These are phyloP conservation scores for Ailuropoda melanoleuca DNA, from an alignment of 2,113 vertebrate species.

Conservation along the genomic window DNA sequence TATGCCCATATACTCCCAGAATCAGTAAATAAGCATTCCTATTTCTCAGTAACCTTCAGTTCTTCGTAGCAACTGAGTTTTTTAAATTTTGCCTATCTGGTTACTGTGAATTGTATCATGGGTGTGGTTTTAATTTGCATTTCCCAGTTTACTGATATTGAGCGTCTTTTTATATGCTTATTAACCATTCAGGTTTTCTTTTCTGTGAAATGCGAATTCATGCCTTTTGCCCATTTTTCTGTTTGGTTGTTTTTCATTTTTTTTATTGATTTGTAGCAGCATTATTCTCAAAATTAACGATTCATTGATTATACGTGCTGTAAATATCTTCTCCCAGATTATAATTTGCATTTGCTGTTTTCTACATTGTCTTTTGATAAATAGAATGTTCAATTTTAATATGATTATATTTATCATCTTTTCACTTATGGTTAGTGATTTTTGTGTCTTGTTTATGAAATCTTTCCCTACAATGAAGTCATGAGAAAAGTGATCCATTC, in stretches of 20 bases:
- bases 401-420: not conserved
- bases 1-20: not conserved
- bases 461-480: not conserved
- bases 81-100: not conserved
- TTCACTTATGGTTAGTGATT: not conserved
- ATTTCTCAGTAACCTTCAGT: not conserved
- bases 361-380: slow-evolving; percentile 18
- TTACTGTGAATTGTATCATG: not conserved
- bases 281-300: slow-evolving; percentile 35
- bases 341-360: not conserved
- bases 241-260: not conserved
- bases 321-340: not conserved
- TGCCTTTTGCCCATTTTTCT: not conserved
- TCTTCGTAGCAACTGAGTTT: not conserved
- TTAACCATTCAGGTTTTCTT: not conserved
- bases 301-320: not conserved
- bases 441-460: not conserved
- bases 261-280: slow-evolving; percentile 8
- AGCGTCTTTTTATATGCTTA: not conserved
- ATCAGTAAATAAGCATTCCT: not conserved
- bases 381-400: not conserved
- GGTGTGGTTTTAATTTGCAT: not conserved
- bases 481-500: not conserved
- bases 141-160: not conserved
- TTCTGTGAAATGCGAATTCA: slow-evolving; percentile 15